Conservation (phyloP, 2,797 vertebrate species). For the Scleropages formosus region DNA sequence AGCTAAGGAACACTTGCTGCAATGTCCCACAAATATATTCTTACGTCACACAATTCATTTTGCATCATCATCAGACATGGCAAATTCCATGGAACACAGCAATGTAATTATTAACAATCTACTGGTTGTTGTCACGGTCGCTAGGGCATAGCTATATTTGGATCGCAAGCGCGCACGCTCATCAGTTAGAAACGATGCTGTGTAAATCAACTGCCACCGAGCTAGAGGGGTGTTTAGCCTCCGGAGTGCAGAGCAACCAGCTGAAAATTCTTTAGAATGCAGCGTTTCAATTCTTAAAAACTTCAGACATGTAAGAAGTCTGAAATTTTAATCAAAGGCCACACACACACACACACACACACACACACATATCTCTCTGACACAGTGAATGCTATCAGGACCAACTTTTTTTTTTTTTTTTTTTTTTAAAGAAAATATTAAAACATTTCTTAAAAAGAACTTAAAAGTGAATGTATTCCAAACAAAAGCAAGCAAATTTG, state of each 20-base stretch:
- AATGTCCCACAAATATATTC: conserved; percentile 8
- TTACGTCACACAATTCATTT: conserved; percentile 1
- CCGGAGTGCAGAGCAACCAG: conserved; percentile 7
- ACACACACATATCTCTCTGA: too few species aligned
- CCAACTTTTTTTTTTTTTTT: not conserved
- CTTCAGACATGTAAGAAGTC: conserved; percentile 7
- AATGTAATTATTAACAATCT: not conserved
- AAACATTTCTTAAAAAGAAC: not conserved
- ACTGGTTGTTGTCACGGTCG: not conserved
- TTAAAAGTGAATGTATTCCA: not conserved
- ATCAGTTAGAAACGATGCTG: conserved; percentile 17
- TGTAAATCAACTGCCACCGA: conserved; percentile 26
- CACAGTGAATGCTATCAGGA: not conserved
- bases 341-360: too few species aligned
- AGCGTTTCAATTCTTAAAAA: not conserved
- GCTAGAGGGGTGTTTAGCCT: conserved; percentile 17
- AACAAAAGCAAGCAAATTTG: not conserved
- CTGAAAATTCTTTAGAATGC: not conserved
- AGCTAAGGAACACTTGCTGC: conserved; percentile 1
- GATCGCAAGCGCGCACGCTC: conserved; percentile 21
- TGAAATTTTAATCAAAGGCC: not conserved
- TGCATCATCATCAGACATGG: not conserved
- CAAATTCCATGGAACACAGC: not conserved
- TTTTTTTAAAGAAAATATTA: not conserved
- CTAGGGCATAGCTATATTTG: conserved; percentile 25